Conservation (phyloP, 2,113 vertebrate genomes). For the Zingel zingel region DNA sequence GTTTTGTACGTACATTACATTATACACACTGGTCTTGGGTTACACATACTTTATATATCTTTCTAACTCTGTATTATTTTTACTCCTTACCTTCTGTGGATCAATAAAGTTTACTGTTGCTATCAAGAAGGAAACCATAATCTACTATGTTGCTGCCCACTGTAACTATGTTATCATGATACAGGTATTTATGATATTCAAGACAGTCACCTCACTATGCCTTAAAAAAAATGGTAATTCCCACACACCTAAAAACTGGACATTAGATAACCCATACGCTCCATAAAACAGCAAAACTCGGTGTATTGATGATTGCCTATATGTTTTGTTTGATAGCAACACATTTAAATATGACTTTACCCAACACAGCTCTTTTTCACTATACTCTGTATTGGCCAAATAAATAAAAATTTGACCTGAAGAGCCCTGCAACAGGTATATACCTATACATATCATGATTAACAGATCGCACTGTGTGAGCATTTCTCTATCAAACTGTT, state of each 20-base stretch:
- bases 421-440: conserved; percentile 44
- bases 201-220: not conserved
- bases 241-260: not conserved
- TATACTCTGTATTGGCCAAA: not conserved
- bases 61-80: not conserved
- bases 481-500: conserved; percentile 59
- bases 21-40: not conserved
- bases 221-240: not conserved
- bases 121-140: not conserved
- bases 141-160: not conserved
- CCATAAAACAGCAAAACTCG: not conserved
- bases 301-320: not conserved
- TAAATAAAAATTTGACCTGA: not conserved
- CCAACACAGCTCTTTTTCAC: not conserved
- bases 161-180: not conserved
- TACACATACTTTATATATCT: not conserved
- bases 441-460: not conserved
- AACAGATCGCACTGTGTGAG: not conserved
- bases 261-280: not conserved
- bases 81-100: not conserved
- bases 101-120: not conserved
- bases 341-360: not conserved
- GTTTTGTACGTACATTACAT: not conserved
- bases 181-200: not conserved
- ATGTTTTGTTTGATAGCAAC: not conserved